Percentiles rank a stretch among this genome's conserved stretches.
These are phyloP conservation scores for Dipus sagitta DNA, from an alignment of 2,797 vertebrate genomes.

Conservation along the genomic window DNA sequence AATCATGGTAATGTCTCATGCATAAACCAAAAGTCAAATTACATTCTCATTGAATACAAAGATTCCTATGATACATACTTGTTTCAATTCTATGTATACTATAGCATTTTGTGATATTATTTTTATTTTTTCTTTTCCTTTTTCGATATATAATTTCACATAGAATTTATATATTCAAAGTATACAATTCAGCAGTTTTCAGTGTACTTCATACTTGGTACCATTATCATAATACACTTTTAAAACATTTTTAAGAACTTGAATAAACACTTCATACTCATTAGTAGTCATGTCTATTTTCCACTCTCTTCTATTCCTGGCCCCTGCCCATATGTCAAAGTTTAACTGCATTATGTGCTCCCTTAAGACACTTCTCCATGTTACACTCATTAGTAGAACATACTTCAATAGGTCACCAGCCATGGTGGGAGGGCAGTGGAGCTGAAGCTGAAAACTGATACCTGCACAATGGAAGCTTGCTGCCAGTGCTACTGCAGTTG, in stretches of 20 bases:
- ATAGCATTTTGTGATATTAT: background rate
- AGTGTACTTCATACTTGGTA: background rate
- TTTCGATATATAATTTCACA: background rate
- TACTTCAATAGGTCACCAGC: background rate
- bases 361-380: background rate
- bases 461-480: background rate
- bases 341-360: background rate
- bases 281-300: no score
- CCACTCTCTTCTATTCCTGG: background rate
- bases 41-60: slow-evolving; percentile 6
- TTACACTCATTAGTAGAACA: background rate
- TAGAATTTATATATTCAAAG: slow-evolving; percentile 2
- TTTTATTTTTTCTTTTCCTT: slow-evolving; percentile 2
- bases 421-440: background rate
- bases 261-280: background rate
- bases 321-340: background rate
- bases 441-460: background rate
- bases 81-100: background rate
- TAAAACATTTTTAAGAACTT: background rate
- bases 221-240: background rate
- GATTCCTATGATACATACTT: background rate
- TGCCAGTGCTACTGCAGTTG: background rate
- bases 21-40: background rate
- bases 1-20: slow-evolving; percentile 21
- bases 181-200: background rate